These are phyloP conservation scores for Cynodonichthys magdalenae DNA, from an alignment of 2,797 vertebrate species.

Conservation along the genomic window DNA sequence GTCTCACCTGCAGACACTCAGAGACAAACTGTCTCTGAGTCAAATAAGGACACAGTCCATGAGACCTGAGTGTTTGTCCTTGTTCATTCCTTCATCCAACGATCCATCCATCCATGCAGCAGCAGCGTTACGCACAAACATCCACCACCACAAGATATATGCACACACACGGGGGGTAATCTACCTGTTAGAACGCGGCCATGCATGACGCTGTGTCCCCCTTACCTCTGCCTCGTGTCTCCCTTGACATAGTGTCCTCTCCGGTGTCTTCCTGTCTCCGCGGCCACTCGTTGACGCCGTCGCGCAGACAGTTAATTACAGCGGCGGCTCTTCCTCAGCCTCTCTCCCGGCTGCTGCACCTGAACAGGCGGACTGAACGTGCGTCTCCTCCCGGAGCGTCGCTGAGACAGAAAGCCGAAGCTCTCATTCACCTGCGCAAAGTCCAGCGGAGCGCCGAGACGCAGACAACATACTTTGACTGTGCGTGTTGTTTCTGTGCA, in stretches of 20 bases:
- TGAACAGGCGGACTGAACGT: conserved; percentile 43
- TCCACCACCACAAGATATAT: conserved; percentile 30
- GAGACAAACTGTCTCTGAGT: background rate
- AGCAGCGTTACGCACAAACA: conserved; percentile 35
- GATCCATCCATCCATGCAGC: conserved; percentile 22
- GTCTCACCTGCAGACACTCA: conserved; percentile 7
- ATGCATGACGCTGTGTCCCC: background rate
- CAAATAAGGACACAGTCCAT: conserved; percentile 3
- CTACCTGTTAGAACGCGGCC: conserved; percentile 70
- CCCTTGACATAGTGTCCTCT: conserved; percentile 79
- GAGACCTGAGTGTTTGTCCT: conserved; percentile 8
- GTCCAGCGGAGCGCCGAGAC: conserved; percentile 33
- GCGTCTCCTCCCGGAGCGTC: conserved; percentile 20
- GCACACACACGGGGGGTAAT: background rate
- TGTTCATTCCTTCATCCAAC: conserved; percentile 74
- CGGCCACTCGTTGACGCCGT: conserved; percentile 39
- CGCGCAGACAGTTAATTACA: conserved; percentile 54
- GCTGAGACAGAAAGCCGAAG: background rate
- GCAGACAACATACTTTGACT: conserved; percentile 56
- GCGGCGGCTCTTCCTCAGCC: conserved; percentile 48
- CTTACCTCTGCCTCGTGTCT: conserved; percentile 78
- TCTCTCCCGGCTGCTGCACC: conserved; percentile 63
- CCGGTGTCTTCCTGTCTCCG: conserved; percentile 29
- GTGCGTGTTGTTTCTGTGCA: conserved; percentile 64
- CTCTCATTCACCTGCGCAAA: conserved; percentile 51